Base-by-base conservation (phyloP, 1,140 invertebrate species). In the Pseudomyrmex pallidus region DNA sequence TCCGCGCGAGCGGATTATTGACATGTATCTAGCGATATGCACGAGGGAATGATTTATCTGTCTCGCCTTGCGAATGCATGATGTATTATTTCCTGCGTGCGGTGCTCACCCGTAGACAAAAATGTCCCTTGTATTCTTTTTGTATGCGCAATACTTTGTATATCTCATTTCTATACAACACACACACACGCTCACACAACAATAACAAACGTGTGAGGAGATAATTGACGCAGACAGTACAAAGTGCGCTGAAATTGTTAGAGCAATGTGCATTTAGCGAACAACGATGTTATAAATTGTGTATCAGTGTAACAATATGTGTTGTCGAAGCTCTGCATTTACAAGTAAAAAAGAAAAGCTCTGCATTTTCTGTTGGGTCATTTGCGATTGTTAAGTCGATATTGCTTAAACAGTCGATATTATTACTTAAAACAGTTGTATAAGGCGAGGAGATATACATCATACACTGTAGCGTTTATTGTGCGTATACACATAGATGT, bases 71-170 rank as follows among this genome's bases (percentile, higher is more conserved):
- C 13, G 46, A 52, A 77, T 54, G 52, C 50, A 70, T 68, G 52
- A 2, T 44, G 20, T 68, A 57, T 12, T 10, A 35, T 5, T 35
- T 35, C 12, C n/a, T 44, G 48, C n/a, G 48, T 20, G 52, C 25
- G n/a, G 35, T 52, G 48, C 1, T 46, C 17, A 17, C 50, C 9
- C 44, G 8, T 57, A 52, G 12, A 76, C 12, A 78, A 35, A 56
- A n/a, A 50, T 17, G n/a, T 80, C 4, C 50, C 44, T 44, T 52
- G 50, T 52, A 35, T 52, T 17, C 25, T 57, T 80, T 80, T 72
- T 80, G 48, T 72, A 70, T 8, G 35, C 54, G 44, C 44, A 48
- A 70, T 61, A 59, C 61, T 72, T 68, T 70, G 64, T 70, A 61
- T 56, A n/a, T 61, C 15, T 61, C 15, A 17, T 78, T 78, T 68